Conservation (phyloP, 37 sponge, comb jelly and placozoan genomes). For the Aplysina aerophoba region DNA sequence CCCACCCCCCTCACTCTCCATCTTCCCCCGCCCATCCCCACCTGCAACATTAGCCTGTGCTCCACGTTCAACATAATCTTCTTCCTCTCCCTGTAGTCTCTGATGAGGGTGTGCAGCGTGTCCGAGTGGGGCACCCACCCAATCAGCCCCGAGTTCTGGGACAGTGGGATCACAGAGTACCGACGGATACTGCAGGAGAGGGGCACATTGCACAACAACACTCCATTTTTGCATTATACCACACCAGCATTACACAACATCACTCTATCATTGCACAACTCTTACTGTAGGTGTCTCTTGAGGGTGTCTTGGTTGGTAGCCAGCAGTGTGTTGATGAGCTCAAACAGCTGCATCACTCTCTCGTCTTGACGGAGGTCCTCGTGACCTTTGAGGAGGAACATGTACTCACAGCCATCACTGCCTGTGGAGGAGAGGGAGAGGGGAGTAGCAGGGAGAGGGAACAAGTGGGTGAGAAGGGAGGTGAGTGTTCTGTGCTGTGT, state of each 20-base stretch:
- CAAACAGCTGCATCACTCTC: constrained; percentile 99
- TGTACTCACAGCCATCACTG: constrained; percentile 92
- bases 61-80: constrained; percentile 94
- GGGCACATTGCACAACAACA: too few relatives aligned
- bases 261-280: too few relatives aligned
- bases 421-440: constrained; percentile 43
- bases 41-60: constrained; percentile 92
- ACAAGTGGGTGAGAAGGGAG: too few relatives aligned
- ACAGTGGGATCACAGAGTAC: constrained; percentile 96
- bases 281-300: constrained; percentile 85
- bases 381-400: constrained; percentile 96
- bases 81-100: constrained; percentile 96
- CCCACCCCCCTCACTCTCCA: too few relatives aligned
- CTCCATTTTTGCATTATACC: too few relatives aligned
- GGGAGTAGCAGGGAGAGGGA: too few relatives aligned
- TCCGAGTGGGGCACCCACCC: constrained; percentile 99
- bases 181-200: constrained; percentile 79
- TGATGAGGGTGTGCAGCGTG: constrained; percentile 95
- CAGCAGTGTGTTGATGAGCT: constrained; percentile 95
- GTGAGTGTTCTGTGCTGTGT: too few relatives aligned
- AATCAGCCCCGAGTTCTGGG: constrained; percentile 96
- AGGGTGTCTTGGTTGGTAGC: constrained; percentile 88
- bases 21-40: constrained; percentile 11
- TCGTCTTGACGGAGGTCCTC: constrained; percentile 98
- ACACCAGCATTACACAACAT: too few relatives aligned